Evolutionary conservation across 1,140 invertebrate genomes (phyloP).

Genomic region (Hyphantria cunea): DNA sequence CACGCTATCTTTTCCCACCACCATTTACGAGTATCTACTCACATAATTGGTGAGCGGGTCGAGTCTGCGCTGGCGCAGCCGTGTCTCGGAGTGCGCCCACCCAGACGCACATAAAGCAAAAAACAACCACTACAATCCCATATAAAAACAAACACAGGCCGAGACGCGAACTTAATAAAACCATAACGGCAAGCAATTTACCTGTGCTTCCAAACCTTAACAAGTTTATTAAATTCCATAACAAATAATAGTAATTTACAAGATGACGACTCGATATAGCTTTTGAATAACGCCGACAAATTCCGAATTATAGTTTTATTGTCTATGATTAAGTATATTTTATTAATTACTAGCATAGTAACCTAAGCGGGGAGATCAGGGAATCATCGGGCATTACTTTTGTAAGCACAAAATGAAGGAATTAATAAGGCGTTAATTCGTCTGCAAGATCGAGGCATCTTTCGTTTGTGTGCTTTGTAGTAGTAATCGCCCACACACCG

Average conservation of each 20-base stretch:
- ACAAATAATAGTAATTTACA: conserved; percentile 79
- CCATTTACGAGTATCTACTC: conserved; percentile 37
- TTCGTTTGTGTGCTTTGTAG: conserved; percentile 4
- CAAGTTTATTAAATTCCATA: conserved; percentile 79
- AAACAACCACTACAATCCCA: conserved; percentile 67
- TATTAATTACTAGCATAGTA: conserved; percentile 49
- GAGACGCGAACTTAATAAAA: conserved; percentile 76
- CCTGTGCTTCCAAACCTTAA: conserved; percentile 74
- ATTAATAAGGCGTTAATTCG: conserved; percentile 19
- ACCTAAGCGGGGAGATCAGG: conserved; percentile 34
- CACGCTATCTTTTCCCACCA: conserved; percentile 67
- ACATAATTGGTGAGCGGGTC: conserved; percentile 56
- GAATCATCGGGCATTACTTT: conserved; percentile 25
- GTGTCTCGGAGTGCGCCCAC: conserved; percentile 71
- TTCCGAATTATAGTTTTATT: conserved; percentile 73
- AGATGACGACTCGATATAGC: conserved; percentile 68
- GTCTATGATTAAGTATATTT: conserved; percentile 49
- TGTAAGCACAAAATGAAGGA: conserved; percentile 10
- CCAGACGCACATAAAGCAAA: conserved; percentile 63
- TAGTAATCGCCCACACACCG: conserved; percentile 22
- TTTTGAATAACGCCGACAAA: conserved; percentile 72
- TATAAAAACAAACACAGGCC: conserved; percentile 75
- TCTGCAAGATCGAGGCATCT: background rate
- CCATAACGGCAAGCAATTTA: conserved; percentile 71
- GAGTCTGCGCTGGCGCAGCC: conserved; percentile 58